Base-by-base conservation (phyloP, 2,797 vertebrate genomes). In the Labroides dimidiatus region DNA sequence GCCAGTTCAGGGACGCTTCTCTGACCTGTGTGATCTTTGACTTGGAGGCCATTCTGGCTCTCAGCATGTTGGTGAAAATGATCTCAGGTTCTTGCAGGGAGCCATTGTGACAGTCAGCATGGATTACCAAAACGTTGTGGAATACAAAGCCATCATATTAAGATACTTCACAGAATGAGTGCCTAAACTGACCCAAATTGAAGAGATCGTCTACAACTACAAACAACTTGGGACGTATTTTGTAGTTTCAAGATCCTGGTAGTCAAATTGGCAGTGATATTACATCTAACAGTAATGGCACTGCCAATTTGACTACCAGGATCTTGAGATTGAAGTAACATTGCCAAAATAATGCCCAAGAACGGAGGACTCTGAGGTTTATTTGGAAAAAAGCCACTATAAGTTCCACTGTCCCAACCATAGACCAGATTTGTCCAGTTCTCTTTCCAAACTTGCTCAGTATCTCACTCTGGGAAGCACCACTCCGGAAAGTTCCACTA, bases 1-100 rank as follows among this genome's bases (percentile, higher is more conserved):
- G 48, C 15, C 27, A 64, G 80, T 77, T 86, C 65, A 59, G 58
- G 61, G 75, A 64, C 72, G 60, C 16, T 41, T 39, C 62, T 42
- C 68, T 87, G 81, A 90, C 85, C 81, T n/a, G 2, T 23, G 23
- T 83, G 88, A 90, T 86, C 85, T 64, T 49, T 72, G 82, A 85
- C 76, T 64, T 68, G 49, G 4, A 9, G 50, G 75, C 70, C 72
- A 78, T 86, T 87, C 63, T 77, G 68, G 43, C 64, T 87, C 81
- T 74, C 85, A 87, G 80, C 78, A 20, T 78, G 84, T 81, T 84
- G 60, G 76, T 72, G 82, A 89, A 85, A 87, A 75, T 75, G 57
- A 79, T 76, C 70, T 80, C 53, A 27, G 44, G 30, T 53, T 65
- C 65, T 64, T 66, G 44, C n/a, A 36, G 69, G 61, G 59, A 37